These are phyloP conservation scores for Pagrus major DNA, from an alignment of 2,113 vertebrate genomes.

Conservation along the genomic window DNA sequence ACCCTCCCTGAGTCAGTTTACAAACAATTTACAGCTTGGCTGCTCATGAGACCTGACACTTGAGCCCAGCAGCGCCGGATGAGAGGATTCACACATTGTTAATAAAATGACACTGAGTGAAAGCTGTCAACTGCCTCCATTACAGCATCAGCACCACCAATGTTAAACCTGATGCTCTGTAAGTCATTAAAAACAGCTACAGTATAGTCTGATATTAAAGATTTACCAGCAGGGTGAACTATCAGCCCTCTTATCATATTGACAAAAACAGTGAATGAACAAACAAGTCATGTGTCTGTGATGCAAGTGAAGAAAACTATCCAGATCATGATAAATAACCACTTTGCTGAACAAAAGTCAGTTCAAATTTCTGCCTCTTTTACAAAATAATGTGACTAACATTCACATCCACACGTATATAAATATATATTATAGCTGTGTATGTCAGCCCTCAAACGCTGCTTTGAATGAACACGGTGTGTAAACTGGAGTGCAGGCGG, in stretches of 20 bases:
- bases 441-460: background rate
- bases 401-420: background rate
- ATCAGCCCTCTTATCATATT: background rate
- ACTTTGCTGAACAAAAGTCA: background rate
- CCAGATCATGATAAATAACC: background rate
- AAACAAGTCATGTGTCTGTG: background rate
- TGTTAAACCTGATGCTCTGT: background rate
- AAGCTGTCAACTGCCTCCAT: background rate
- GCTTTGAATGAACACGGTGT: conserved; percentile 1
- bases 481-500: conserved; percentile 1
- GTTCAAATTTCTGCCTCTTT: background rate
- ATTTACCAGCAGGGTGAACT: background rate
- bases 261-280: background rate
- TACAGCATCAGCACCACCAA: background rate
- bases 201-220: background rate
- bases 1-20: background rate
- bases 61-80: background rate
- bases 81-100: background rate
- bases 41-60: background rate
- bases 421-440: background rate
- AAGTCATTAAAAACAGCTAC: background rate
- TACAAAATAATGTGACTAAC: background rate
- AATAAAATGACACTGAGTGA: background rate
- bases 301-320: background rate
- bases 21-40: background rate